Conservation (phyloP, 1,140 invertebrate genomes). For the Asobara japonica region DNA sequence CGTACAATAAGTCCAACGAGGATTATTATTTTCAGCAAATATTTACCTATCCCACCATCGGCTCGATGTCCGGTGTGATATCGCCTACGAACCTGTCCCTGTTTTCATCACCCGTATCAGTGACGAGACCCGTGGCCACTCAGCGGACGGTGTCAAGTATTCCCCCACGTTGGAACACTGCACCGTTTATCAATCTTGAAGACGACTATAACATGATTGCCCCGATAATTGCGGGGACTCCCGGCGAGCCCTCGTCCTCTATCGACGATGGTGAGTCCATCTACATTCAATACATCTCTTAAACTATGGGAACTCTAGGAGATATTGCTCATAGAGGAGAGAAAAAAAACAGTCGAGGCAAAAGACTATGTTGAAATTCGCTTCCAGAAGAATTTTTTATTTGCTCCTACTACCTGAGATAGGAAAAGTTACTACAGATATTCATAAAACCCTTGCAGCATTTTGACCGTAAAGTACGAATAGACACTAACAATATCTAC, state of each 20-base stretch:
- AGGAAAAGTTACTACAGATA: too few species aligned
- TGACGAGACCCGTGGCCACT: conserved; percentile 73
- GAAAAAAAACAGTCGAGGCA: too few species aligned
- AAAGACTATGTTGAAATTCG: too few species aligned
- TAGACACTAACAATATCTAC: too few species aligned
- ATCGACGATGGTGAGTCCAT: conserved; percentile 64
- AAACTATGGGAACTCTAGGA: background rate
- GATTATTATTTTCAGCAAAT: conserved; percentile 80
- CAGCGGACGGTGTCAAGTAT: conserved; percentile 68
- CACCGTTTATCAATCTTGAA: conserved; percentile 87
- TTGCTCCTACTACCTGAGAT: too few species aligned
- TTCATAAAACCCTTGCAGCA: too few species aligned
- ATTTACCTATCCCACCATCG: conserved; percentile 87
- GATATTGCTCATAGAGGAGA: too few species aligned
- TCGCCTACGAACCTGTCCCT: conserved; percentile 90
- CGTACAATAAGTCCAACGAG: too few species aligned
- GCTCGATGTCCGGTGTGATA: conserved; percentile 86
- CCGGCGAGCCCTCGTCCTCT: conserved; percentile 58
- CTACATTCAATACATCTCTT: too few species aligned
- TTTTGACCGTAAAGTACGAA: too few species aligned
- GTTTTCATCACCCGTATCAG: conserved; percentile 83
- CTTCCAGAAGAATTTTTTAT: too few species aligned
- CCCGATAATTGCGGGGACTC: conserved; percentile 62
- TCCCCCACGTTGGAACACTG: conserved; percentile 84
- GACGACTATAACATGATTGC: conserved; percentile 92